Base-by-base conservation (phyloP, 2,113 vertebrate species). In the Anguilla japonica region DNA sequence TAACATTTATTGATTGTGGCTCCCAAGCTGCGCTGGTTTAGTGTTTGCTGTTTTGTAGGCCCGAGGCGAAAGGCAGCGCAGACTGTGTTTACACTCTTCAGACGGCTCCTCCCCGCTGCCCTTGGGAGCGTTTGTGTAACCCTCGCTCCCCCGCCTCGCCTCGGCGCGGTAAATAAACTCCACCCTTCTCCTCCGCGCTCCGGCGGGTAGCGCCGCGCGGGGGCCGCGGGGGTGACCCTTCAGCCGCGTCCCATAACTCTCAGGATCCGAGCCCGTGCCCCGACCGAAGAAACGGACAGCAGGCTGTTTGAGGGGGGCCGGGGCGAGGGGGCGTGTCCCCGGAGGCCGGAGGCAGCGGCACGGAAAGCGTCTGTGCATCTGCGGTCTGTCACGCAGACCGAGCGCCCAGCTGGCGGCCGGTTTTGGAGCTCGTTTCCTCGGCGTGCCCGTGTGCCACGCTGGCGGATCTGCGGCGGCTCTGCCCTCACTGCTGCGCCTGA, bases 401-500 rank as follows among this genome's bases (percentile, higher is more conserved):
- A 14, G 50, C 43, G 0, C 50, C 50, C 43, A 46, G 43, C 43
- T 53, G 50, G 11, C 8, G 7, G 9, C 8, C 50, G 50, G 0
- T 53, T 11, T 11, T 14, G 50, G 7, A 6, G 7, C 13, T 6
- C 26, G 60, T 67, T 9, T 67, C 26, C 34, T 34, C 34, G 1
- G 34, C 34, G 34, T 26, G 26, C 22, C 18, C 22, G 3, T 67
- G 60, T 7, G 60, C 7, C 18, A 67, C 60, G 5, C 7, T 67
- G 60, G 60, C 34, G 0, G 34, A 20, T 15, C 15, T 46, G 43
- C 9, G 86, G 2, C 60, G 20, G 60, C 75, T 84, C 84, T 86
- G 80, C 87, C 84, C 94, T 94, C 86, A 96, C 87, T 94, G 94
- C 60, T 95, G 94, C 88, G 95, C 89, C 93, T 63, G 94, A 94